Evolutionary conservation across 2,888 invertebrate genomes (phyloP), one percentile per base, ranked within the genome.

Genomic region (Notodonta dromedarius): DNA sequence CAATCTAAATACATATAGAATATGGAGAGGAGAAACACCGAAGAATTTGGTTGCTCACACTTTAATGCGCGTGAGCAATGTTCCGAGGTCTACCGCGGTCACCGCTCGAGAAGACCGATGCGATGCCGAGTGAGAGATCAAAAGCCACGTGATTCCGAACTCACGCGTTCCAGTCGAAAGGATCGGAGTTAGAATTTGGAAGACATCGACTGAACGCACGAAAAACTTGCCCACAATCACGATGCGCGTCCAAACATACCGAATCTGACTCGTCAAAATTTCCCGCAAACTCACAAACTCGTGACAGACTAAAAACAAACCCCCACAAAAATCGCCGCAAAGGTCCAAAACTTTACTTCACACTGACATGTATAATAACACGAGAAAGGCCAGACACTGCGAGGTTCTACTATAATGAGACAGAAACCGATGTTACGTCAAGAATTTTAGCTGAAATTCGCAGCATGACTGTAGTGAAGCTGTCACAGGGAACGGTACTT

Each of bases 191-290:
- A 5, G 11, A 39, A 55, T 55, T 55, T 83, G 86, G 86, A 87
- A 87, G 86, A 86, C 87, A 73, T 82, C 74, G 72, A 77, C 70
- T 78, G 79, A 78, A 77, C 81, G 78, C 65, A 68, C 58, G 46
- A 54, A 62, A 59, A 52, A 60, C 56, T 32, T 48, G 56, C 55
- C 51, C 57, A 59, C 35, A 5, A 35, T 35, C 59, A 60, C 62
- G 57, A 57, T 61, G 57, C 59, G 60, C 56, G 56, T 50, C 55
- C 59, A 61, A 59, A 59, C 53, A 39, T 60, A 58, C 44, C 53
- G 51, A 52, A 58, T 42, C 16, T 46, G 13, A 46, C 44, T 44
- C 44, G 40, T 8, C 9, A 42, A 42, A 42, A 9, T 1, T 11
- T 42, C 1, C 11, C 42, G 11, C 11, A 11, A 42, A 42, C 11